Base-by-base conservation (phyloP, 2,888 invertebrate genomes). In the Cheilosia impressa region DNA sequence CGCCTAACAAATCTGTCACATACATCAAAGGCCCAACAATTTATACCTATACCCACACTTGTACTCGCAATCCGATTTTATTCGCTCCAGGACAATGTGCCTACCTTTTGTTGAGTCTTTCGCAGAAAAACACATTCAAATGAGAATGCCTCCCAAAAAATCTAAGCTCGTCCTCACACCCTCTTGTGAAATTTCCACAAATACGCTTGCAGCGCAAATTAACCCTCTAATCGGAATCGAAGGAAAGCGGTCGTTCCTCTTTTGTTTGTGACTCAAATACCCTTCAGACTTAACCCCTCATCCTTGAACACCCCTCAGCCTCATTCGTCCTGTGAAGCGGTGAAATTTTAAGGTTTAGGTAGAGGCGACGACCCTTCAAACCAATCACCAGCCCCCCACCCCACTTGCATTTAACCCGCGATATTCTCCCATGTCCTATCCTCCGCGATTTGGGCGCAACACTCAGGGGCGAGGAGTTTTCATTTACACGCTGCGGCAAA, bases 401-500 rank as follows among this genome's bases (percentile, higher is more conserved):
- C 65, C 58, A 17, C 38, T n/a, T 58, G 43, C 68, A 41, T 52
- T 50, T 45, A 68, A 60, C 53, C 38, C 41, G 15, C 53, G 34
- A 62, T 73, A 34, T 62, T 69, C 65, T 62, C 63, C 2, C 2
- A 43, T 65, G 65, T 77, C 66, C 50, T 81, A 52, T 43, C 66
- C 71, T 41, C 45, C 41, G 41, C 45, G 63, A 41, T 27, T 55
- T 31, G 50, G 22, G 41, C 17, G 27, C 43, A 34, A 62, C 72
- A 68, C 22, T 24, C 4, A 17, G 34, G 53, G 55, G 83, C 43
- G 84, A 66, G 57, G 65, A 77, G 73, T 68, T 85, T 85, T 85
- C 81, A 85, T 81, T 85, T 81, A 81, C 81, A 81, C 76, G 58
- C 85, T 85, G 85, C 81, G 81, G 81, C 85, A 85, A 81, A 81